Base-by-base conservation (phyloP, 2,113 vertebrate genomes). In the Oxyruncus cristatus region DNA sequence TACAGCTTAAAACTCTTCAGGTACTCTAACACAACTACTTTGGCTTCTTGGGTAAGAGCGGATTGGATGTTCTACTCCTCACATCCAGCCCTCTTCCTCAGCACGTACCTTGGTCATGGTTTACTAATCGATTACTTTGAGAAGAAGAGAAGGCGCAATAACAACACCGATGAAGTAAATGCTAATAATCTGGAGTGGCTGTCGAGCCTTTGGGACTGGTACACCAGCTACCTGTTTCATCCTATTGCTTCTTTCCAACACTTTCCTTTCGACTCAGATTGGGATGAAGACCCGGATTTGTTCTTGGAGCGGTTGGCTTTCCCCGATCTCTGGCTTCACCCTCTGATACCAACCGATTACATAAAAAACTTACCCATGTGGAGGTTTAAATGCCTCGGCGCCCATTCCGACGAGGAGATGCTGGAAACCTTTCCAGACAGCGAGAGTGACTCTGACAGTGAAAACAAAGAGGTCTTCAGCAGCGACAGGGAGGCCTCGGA, bases 51-150 rank as follows among this genome's bases (percentile, higher is more conserved):
- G 98, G 99, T 99, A 12, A 97, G 99, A 96, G 98, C 99, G 0
- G 99, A 99, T 62, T 99, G 99, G 99, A 99, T 99, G 96, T 99
- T 99, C 97, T 99, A 99, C 92, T 99, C 99, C 1, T 99, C 99
- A 3, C 99, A 99, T 77, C 99, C 99, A 3, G 99, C 99, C 56
- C 98, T 99, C 70, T 99, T 99, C 97, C 98, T 99, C 85, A 99
- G 99, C 96, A 99, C 99, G 0, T 99, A 99, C 95, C 98, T 99
- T 49, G 99, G 98, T 53, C 99, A 99, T 1, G 99, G 99, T 66
- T 98, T 99, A 58, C 97, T 99, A 8, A 98, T 99, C 2, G 99
- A 99, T 98, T 99, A 99, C 97, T 99, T 99, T 95, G 99, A 99
- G 97, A 99, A 99, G 97, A 99, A 99, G 85, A 98, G 99, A 41